Evolutionary conservation across 2,888 invertebrate genomes (phyloP).

Genomic region (Azorinus chamasolen): DNA sequence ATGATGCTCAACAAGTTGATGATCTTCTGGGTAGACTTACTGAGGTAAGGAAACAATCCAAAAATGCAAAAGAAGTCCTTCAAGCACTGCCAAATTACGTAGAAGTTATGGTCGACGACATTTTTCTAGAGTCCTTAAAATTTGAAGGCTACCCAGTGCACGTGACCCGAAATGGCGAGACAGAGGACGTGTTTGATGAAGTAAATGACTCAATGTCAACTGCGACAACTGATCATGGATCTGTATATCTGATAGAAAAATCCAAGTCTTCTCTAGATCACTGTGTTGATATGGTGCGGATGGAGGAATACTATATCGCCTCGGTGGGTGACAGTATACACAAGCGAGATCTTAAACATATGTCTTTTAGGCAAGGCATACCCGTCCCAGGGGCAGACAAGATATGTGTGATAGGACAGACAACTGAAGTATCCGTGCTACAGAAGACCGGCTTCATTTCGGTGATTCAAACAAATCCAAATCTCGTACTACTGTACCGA

Average conservation of each 20-base stretch:
- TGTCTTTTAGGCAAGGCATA: constrained; percentile 54
- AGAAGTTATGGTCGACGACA: constrained; percentile 36
- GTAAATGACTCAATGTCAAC: constrained; percentile 15
- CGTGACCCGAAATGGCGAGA: constrained; percentile 32
- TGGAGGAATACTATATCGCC: constrained; percentile 55
- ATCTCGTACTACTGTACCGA: constrained; percentile 35
- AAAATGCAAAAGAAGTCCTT: constrained; percentile 30
- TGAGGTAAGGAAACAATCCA: constrained; percentile 45
- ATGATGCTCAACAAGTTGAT: constrained; percentile 9
- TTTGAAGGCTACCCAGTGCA: constrained; percentile 45
- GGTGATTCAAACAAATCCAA: constrained; percentile 44
- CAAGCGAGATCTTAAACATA: constrained; percentile 48
- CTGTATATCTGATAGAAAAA: constrained; percentile 54
- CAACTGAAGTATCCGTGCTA: constrained; percentile 50
- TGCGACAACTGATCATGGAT: constrained; percentile 32
- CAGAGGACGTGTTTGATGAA: constrained; percentile 45
- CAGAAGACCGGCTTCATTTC: constrained; percentile 42
- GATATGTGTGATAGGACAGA: constrained; percentile 47
- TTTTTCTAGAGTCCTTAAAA: constrained; percentile 30
- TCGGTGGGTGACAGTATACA: constrained; percentile 58
- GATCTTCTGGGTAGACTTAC: constrained; percentile 18
- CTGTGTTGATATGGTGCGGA: constrained; percentile 48
- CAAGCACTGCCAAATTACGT: constrained; percentile 46
- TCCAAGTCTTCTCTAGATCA: constrained; percentile 51
- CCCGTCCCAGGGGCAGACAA: constrained; percentile 33